Evolutionary conservation across 2,888 invertebrate species (phyloP).

Genomic region (Epistrophella euchroma): DNA sequence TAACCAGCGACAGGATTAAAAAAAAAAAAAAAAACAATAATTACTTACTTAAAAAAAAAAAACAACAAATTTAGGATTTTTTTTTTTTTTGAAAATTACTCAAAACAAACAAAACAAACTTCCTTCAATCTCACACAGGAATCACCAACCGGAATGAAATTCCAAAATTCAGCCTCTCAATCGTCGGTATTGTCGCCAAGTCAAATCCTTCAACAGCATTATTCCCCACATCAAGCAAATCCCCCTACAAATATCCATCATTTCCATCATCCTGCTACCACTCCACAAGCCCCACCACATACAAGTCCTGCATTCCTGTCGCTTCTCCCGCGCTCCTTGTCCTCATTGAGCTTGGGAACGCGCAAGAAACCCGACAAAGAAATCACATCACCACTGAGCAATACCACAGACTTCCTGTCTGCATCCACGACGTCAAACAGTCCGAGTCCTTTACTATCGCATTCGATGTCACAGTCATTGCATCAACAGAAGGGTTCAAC

Average conservation of each 20-base stretch:
- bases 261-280: constrained; percentile 79
- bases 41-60: constrained; percentile 21
- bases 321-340: constrained; percentile 83
- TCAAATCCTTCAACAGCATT: constrained; percentile 80
- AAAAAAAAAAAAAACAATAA: constrained; percentile 3
- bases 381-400: constrained; percentile 81
- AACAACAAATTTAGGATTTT: constrained; percentile 28
- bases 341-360: constrained; percentile 83
- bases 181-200: constrained; percentile 80
- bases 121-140: constrained; percentile 79
- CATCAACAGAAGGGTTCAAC: constrained; percentile 83
- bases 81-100: constrained; percentile 11
- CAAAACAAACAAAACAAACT: constrained; percentile 62
- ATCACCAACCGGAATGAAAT: constrained; percentile 80
- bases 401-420: constrained; percentile 80
- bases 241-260: constrained; percentile 78
- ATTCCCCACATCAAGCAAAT: constrained; percentile 79
- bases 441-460: constrained; percentile 79
- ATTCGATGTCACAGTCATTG: constrained; percentile 79
- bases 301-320: constrained; percentile 84
- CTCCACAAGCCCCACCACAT: constrained; percentile 80
- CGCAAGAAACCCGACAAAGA: constrained; percentile 84
- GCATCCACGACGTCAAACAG: constrained; percentile 56
- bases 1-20: constrained; percentile 54
- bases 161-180: constrained; percentile 76